These are phyloP conservation scores for Mythimna impura DNA, from an alignment of 2,888 invertebrate species.

Conservation along the genomic window DNA sequence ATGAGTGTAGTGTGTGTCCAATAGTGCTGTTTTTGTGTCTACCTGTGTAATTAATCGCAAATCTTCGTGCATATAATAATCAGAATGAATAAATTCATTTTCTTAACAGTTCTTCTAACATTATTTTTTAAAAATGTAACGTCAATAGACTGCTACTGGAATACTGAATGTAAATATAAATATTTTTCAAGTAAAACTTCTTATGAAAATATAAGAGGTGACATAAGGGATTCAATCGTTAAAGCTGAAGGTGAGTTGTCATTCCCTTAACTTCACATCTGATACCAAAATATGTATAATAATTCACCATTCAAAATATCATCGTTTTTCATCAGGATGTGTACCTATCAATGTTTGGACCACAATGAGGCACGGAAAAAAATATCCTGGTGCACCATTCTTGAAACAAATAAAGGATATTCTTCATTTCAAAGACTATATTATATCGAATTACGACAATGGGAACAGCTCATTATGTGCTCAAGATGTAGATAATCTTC, in stretches of 20 bases:
- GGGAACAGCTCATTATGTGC: conserved; percentile 79
- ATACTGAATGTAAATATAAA: conserved; percentile 77
- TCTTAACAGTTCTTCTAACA: conserved; percentile 18
- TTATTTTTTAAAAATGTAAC: conserved; percentile 43
- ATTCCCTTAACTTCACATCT: no score
- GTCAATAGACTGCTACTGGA: conserved; percentile 76
- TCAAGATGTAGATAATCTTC: conserved; percentile 79
- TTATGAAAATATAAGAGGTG: conserved; percentile 80
- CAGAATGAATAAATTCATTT: conserved; percentile 29
- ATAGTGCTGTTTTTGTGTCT: background rate
- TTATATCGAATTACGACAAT: conserved; percentile 72
- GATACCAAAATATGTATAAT: background rate
- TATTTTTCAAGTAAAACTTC: conserved; percentile 80
- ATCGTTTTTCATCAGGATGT: conserved; percentile 61
- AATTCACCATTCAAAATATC: background rate
- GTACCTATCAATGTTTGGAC: conserved; percentile 79
- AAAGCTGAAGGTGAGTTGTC: conserved; percentile 24
- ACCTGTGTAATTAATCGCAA: background rate
- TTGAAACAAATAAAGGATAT: conserved; percentile 68
- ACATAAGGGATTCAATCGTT: conserved; percentile 76
- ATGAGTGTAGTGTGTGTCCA: conserved; percentile 21
- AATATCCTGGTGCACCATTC: conserved; percentile 67
- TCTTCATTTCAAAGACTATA: conserved; percentile 66
- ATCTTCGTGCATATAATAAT: background rate
- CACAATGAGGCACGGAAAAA: conserved; percentile 75